Base-by-base conservation (phyloP, 2,113 vertebrate genomes). In the Ancistrus triradiatus region DNA sequence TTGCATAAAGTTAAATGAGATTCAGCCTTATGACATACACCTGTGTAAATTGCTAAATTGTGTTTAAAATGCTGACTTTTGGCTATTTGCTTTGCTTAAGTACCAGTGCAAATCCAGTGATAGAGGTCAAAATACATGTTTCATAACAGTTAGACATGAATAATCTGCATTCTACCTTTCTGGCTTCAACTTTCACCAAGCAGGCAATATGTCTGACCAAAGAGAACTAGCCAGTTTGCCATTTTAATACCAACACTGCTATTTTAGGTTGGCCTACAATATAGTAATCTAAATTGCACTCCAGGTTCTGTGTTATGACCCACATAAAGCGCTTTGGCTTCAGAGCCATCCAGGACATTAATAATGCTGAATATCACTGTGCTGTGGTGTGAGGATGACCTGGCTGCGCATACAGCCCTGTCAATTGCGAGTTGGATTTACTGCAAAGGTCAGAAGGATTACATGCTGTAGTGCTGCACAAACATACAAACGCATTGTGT, bases 381-480 rank as follows among this genome's bases (percentile, higher is more conserved):
- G 8, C 3, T 6, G 15, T 13, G 46, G 8, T 15, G 18, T 28
- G n/a, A 19, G 37, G 37, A 11, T 18, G 22, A 43, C 49, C 18
- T 14, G 7, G 24, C 21, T 21, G 13, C 38, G 33, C 10, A 33
- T 24, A 9, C 28, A 24, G 50, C 25, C 8, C 3, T 33, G 50
- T 35, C 19, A 24, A 35, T 44, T 18, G 33, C 38, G 24, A 17
- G 22, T 35, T 25, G 51, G 42, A 47, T 65, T 53, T 37, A 15
- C 18, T 65, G 63, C 28, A 56, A 55, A 65, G 63, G 51, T 55
- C 42, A 35, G 13, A 35, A 28, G n/a, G 19, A 55, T 56, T 55
- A 56, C 19, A 33, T 4, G 18, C 13, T 28, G 5, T 27, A 42
- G 27, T 35, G 14, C 24, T 13, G 14, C 17, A 55, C n/a, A 37